Evolutionary conservation across 2,888 invertebrate species (phyloP), one percentile per base, ranked within the genome.

Genomic region (Stenotaenia linearis): DNA sequence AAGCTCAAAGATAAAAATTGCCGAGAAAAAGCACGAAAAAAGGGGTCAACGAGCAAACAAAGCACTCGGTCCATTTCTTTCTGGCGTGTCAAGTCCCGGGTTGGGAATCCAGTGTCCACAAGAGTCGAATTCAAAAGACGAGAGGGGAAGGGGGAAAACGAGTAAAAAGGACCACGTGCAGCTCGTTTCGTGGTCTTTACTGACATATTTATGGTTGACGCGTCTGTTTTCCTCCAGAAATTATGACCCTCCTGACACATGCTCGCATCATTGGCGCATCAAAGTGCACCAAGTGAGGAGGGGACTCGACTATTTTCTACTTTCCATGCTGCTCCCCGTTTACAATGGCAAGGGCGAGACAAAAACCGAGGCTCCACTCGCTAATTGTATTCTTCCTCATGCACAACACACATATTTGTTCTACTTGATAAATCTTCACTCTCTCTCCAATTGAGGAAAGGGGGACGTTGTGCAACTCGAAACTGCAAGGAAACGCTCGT

Each of bases 241-340:
- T 75, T 75, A 75, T 75, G 75, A 35, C 75, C 75, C 35, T 75
- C 35, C 32, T 75, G 75, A 75, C 75, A 75, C 75, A 75, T 75
- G 75, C 32, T 35, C 32, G 75, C 75, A 75, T 30, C 35, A 35
- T 30, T 35, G 35, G 75, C n/a, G 35, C 75, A 75, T 75, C 75
- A 75, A 75, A 56, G 56, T 56, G 56, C 56, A 56, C 56, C 56
- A 56, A 56, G 21, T 56, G 56, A 56, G n/a, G 56, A 56, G 56
- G 56, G 56, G 56, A 21, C 21, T 9, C 18, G n/a, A 40, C 56
- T 23, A 56, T 21, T 56, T 56, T 56, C 56, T 10, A 23, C 15
- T n/a, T 21, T 56, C 21, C 23, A 56, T n/a, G 56, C 56, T n/a
- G n/a, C n/a, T n/a, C 56, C 10, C 56, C 3, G 56, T 56, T 56